Base-by-base conservation (phyloP, 2,888 invertebrate species). In the Orthonychiurus folsomi region DNA sequence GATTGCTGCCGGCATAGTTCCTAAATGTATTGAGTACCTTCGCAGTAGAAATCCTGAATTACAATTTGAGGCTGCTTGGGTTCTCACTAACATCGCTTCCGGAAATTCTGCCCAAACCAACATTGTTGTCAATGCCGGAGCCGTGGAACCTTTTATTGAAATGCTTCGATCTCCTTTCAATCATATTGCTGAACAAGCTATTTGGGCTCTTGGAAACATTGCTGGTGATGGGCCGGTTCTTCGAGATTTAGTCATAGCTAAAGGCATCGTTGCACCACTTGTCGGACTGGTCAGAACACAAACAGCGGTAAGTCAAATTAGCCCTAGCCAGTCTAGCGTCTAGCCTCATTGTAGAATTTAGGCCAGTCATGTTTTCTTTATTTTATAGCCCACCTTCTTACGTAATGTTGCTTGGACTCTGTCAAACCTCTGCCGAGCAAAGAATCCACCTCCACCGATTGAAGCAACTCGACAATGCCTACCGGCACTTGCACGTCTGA, bases 31-130 rank as follows among this genome's bases (percentile, higher is more conserved):
- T 0, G 82, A 85, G 50, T 90, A 90, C 55, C 79, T 96, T 63
- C 81, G 62, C 9, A 23, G 52, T 52, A 52, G 53, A 9, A 89
- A 89, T 70, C 78, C 85, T 0, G 80, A 84, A 58, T 79, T 92
- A 1, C 91, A 96, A 77, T 97, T 97, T 79, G 97, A 97, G 79
- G 88, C 95, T 1, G 88, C 95, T 0, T 99, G 97, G 97, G 94
- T 94, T 0, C 79, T 99, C 62, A 99, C 97, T 26, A 97, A 97
- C 76, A 90, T 99, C 60, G 96, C 97, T 0, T 95, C 95, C 0
- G 97, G 97, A 9, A 90, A 90, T 0, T 85, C 89, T 0, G 87
- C 87, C 0, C 94, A 99, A 77, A 99, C 97, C 0, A 82, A 86
- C 71, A 85, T 86, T 21, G 93, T 96, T 0, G 86, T 96, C 2